These are phyloP conservation scores for Hypena proboscidalis DNA, from an alignment of 2,888 invertebrate genomes.

Conservation along the genomic window DNA sequence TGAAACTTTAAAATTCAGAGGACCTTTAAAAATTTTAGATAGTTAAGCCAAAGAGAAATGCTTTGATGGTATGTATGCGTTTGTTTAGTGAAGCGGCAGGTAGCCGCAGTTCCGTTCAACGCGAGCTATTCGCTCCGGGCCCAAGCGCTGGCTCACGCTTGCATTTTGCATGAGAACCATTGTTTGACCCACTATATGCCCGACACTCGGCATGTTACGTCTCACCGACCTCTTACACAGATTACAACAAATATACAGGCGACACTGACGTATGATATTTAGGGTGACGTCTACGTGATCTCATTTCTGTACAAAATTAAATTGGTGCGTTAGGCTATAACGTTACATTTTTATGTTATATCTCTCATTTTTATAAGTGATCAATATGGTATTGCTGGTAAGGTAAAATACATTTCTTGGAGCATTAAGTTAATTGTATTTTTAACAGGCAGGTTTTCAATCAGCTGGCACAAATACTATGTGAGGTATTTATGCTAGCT, in stretches of 20 bases:
- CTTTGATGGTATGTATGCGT: constrained; percentile 42
- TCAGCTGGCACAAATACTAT: too few relatives aligned
- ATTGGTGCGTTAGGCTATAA: too few relatives aligned
- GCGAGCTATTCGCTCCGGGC: constrained; percentile 48
- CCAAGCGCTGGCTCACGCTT: constrained; percentile 54
- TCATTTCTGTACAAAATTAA: too few relatives aligned
- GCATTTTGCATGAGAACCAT: constrained; percentile 74
- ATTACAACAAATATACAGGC: constrained; percentile 47
- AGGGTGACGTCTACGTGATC: constrained; percentile 10
- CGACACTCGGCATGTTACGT: constrained; percentile 43
- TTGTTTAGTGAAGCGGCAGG: constrained; percentile 57
- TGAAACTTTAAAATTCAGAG: constrained; percentile 39
- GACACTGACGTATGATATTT: constrained; percentile 16
- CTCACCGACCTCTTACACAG: constrained; percentile 34
- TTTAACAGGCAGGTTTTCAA: too few relatives aligned
- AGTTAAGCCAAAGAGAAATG: constrained; percentile 55
- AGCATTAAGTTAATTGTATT: too few relatives aligned
- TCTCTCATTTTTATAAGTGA: too few relatives aligned
- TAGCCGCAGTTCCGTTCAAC: constrained; percentile 54
- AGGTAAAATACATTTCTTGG: too few relatives aligned
- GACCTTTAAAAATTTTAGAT: constrained; percentile 53
- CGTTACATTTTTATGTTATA: too few relatives aligned
- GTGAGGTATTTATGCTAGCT: too few relatives aligned
- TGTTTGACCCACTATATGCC: constrained; percentile 57
- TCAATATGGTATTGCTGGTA: too few relatives aligned